Evolutionary conservation across 2,888 invertebrate genomes (phyloP).

Genomic region (Trisateles emortualis): DNA sequence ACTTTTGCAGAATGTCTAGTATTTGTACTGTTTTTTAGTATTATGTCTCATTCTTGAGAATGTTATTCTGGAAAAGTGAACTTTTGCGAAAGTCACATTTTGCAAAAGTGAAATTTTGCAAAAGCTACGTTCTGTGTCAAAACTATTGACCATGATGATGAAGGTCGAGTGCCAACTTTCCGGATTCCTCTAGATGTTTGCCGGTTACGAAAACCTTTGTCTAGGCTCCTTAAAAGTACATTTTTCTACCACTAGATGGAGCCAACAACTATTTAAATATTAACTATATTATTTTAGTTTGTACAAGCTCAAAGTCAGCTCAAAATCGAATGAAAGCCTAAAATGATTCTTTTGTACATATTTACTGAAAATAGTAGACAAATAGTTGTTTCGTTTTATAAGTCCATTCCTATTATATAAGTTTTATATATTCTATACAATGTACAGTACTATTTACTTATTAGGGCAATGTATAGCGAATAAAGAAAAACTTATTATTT

Average conservation of each 20-base stretch:
- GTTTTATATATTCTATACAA: constrained; percentile 63
- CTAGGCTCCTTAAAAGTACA: constrained; percentile 67
- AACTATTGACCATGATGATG: too few species aligned
- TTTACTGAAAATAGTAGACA: constrained; percentile 56
- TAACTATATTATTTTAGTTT: constrained; percentile 70
- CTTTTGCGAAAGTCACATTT: too few species aligned
- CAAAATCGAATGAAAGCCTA: constrained; percentile 64
- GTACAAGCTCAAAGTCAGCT: constrained; percentile 84
- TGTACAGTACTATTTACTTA: constrained; percentile 40
- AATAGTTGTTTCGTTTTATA: constrained; percentile 54
- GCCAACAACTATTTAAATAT: constrained; percentile 48
- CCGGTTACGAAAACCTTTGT: not conserved
- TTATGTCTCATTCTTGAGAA: too few species aligned
- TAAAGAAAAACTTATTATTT: constrained; percentile 22
- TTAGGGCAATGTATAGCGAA: constrained; percentile 40
- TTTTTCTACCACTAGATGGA: constrained; percentile 50
- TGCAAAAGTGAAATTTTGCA: too few species aligned
- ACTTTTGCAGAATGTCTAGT: too few species aligned
- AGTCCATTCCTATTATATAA: constrained; percentile 75
- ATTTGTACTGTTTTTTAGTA: too few species aligned
- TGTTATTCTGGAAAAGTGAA: too few species aligned
- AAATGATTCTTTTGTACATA: constrained; percentile 69
- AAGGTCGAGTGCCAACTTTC: too few species aligned
- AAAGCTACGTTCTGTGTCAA: too few species aligned
- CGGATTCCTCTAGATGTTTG: too few species aligned